Percentiles rank a stretch among this genome's conserved stretches.
Conservation (phyloP, 2,797 vertebrate genomes). For the Salarias fasciatus region DNA sequence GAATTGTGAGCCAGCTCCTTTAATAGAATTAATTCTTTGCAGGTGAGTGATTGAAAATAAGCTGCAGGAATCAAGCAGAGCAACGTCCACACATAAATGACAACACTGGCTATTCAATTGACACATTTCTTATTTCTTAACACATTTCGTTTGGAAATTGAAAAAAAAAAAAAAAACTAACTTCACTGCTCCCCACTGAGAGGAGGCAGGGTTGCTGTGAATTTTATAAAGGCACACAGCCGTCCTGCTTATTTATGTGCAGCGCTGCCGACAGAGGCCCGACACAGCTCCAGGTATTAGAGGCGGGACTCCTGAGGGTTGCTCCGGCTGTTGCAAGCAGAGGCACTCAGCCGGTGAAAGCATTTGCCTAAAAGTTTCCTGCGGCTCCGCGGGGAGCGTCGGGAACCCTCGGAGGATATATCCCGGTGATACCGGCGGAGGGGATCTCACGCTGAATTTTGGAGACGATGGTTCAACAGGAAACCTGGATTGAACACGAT, state of each 20-base stretch:
- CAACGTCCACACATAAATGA: too few species aligned
- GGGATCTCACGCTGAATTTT: constrained; percentile 1
- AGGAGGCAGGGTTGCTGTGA: neutral
- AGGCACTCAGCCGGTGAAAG: constrained; percentile 10
- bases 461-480: constrained; percentile 14
- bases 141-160: too few species aligned
- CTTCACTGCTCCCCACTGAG: neutral
- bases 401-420: constrained; percentile 3
- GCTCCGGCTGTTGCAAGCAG: neutral
- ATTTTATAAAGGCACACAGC: neutral
- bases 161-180: neutral
- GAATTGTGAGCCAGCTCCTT: too few species aligned
- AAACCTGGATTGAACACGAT: constrained; percentile 16
- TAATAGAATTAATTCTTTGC: too few species aligned
- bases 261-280: neutral
- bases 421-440: constrained; percentile 8
- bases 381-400: constrained; percentile 5
- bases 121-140: neutral
- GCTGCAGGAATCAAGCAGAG: too few species aligned
- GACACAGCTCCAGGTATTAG: constrained; percentile 1
- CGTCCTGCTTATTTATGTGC: neutral
- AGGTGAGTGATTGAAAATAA: too few species aligned
- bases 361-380: constrained; percentile 12
- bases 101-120: neutral
- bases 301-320: neutral